These are phyloP conservation scores for Epinephelus moara DNA, from an alignment of 2,113 vertebrate genomes.

Conservation along the genomic window DNA sequence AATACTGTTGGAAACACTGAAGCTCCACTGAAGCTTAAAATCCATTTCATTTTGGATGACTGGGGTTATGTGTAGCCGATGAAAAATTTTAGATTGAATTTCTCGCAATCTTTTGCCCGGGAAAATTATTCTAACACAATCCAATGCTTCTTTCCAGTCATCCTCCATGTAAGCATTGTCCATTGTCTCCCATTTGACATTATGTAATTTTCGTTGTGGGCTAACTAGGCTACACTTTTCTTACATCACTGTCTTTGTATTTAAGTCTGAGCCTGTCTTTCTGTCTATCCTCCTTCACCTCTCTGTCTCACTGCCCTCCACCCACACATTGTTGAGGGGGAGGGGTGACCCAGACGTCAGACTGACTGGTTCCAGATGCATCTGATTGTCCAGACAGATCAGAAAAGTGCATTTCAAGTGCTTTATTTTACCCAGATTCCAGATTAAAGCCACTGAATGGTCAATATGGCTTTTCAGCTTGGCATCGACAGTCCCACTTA, in stretches of 20 bases:
- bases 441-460: background rate
- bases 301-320: conserved; percentile 4
- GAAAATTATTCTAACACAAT: too few relatives aligned
- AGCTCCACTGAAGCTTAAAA: too few relatives aligned
- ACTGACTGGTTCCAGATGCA: conserved; percentile 67
- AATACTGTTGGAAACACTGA: too few relatives aligned
- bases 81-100: too few relatives aligned
- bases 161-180: too few relatives aligned
- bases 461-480: background rate
- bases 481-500: background rate
- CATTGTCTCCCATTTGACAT: background rate
- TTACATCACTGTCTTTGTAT: background rate
- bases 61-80: too few relatives aligned
- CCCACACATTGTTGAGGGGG: conserved; percentile 21
- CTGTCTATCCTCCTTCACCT: conserved; percentile 4
- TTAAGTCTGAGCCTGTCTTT: background rate
- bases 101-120: too few relatives aligned
- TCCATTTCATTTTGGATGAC: too few relatives aligned
- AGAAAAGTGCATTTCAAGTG: conserved; percentile 15
- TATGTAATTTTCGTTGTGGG: background rate
- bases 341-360: conserved; percentile 24
- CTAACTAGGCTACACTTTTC: background rate
- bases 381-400: background rate
- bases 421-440: background rate
- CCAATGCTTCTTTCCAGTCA: too few relatives aligned